Percentiles rank a stretch among this genome's conserved stretches.
Conservation (phyloP, 2,113 vertebrate genomes). For the Platichthys stellatus region DNA sequence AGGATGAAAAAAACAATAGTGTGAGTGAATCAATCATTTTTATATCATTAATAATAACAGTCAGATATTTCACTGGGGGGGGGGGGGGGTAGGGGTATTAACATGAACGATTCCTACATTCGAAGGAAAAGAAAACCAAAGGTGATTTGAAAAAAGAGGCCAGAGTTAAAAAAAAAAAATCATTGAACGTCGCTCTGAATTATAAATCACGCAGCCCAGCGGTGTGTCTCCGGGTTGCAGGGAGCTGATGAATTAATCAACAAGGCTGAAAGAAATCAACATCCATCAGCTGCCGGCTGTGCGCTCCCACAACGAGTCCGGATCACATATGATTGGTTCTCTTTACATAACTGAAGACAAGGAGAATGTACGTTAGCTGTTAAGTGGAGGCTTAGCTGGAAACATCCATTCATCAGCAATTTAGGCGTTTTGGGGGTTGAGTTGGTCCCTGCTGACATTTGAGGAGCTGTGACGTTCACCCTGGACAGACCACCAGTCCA, state of each 20-base stretch:
- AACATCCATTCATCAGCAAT: no score
- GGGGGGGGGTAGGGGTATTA: not conserved
- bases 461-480: no score
- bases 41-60: conserved; percentile 18
- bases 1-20: conserved; percentile 6
- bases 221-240: conserved; percentile 48
- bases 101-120: conserved; percentile 31
- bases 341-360: not conserved
- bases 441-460: no score
- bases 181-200: conserved; percentile 69
- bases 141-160: conserved; percentile 55
- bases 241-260: conserved; percentile 62
- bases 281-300: conserved; percentile 46
- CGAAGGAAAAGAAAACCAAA: not conserved
- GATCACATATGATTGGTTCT: conserved; percentile 6
- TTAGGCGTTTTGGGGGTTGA: no score
- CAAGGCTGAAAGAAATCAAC: conserved; percentile 40
- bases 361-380: no score
- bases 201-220: conserved; percentile 65
- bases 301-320: not conserved
- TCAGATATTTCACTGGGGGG: not conserved
- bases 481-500: no score
- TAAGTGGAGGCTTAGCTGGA: no score
- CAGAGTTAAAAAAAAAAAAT: conserved; percentile 29
- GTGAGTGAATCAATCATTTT: conserved; percentile 4